These are phyloP conservation scores for Fringilla coelebs DNA, from an alignment of 2,797 vertebrate species.

Conservation along the genomic window DNA sequence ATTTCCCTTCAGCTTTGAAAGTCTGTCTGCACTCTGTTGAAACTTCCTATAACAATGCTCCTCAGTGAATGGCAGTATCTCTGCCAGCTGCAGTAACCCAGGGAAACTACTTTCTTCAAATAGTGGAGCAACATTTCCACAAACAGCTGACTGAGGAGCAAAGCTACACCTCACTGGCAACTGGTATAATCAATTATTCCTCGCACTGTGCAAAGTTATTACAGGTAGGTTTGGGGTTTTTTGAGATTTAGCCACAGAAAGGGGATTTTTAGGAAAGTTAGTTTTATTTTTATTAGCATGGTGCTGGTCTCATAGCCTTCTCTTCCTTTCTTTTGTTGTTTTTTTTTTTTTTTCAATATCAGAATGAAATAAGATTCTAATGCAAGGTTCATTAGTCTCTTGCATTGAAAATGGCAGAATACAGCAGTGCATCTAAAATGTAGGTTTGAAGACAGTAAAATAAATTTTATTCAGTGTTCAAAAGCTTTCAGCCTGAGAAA, in stretches of 20 bases:
- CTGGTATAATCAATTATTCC: not conserved
- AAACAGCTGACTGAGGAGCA: not conserved
- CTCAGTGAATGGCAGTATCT: not conserved
- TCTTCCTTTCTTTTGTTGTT: not conserved
- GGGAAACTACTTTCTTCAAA: not conserved
- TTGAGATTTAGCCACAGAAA: not conserved
- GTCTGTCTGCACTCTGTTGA: not conserved
- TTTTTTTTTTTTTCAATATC: not conserved
- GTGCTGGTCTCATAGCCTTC: not conserved
- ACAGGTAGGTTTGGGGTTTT: not conserved
- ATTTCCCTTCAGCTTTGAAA: slow-evolving; percentile 2
- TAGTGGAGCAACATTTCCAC: not conserved
- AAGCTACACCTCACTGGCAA: not conserved
- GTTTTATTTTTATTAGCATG: not conserved
- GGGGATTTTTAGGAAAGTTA: not conserved
- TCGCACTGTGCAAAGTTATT: not conserved
- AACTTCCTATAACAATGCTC: not conserved
- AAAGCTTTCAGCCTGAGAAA: not conserved
- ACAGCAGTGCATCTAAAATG: not conserved
- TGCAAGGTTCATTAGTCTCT: not conserved
- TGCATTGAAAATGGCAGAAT: not conserved
- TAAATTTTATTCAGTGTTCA: not conserved
- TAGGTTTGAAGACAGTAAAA: not conserved
- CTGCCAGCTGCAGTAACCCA: not conserved
- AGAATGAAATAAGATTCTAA: not conserved